Percentiles rank a stretch among this genome's conserved stretches.
phyloP scores from a whole-genome alignment of 1,140 invertebrate species.

The Pseudobourletiella spinata region DNA sequence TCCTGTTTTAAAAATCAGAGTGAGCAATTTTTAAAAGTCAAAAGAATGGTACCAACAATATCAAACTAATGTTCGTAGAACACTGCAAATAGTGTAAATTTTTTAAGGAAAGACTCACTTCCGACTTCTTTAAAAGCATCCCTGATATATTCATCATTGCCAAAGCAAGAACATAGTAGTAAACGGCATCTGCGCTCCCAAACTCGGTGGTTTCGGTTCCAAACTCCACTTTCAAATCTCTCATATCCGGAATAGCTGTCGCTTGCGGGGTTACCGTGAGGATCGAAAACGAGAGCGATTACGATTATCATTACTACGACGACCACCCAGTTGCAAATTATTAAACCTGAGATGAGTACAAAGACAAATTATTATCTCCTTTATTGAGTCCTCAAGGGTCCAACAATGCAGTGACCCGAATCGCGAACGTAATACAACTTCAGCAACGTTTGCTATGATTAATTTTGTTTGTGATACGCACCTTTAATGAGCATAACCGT shows the following conservation, averaged over 20 bases:
- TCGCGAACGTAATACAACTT: not conserved
- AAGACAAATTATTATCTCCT: conserved; percentile 8
- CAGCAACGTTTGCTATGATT: not conserved
- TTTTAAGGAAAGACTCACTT: conserved; percentile 48
- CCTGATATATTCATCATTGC: conserved; percentile 64
- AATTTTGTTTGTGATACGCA: too few species aligned
- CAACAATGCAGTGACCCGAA: too few species aligned
- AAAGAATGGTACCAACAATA: not conserved
- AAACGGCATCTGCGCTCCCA: conserved; percentile 54
- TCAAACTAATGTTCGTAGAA: not conserved
- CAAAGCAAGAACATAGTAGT: conserved; percentile 63
- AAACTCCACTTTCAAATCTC: conserved; percentile 28
- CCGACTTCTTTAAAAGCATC: conserved; percentile 77
- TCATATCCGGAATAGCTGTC: conserved; percentile 46
- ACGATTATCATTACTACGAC: conserved; percentile 63
- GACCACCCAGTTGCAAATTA: conserved; percentile 70
- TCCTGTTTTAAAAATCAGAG: too few species aligned
- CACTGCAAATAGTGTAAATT: conserved; percentile 37
- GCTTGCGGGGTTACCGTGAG: conserved; percentile 55
- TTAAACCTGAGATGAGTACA: conserved; percentile 57
- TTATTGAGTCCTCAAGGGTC: too few species aligned
- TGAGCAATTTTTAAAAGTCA: too few species aligned
- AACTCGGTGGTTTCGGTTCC: conserved; percentile 30
- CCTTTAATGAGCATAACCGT: conserved; percentile 62
- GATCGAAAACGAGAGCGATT: conserved; percentile 68